phyloP scores from a whole-genome alignment of 2,113 vertebrate genomes.

The Ceyx margarethae region DNA sequence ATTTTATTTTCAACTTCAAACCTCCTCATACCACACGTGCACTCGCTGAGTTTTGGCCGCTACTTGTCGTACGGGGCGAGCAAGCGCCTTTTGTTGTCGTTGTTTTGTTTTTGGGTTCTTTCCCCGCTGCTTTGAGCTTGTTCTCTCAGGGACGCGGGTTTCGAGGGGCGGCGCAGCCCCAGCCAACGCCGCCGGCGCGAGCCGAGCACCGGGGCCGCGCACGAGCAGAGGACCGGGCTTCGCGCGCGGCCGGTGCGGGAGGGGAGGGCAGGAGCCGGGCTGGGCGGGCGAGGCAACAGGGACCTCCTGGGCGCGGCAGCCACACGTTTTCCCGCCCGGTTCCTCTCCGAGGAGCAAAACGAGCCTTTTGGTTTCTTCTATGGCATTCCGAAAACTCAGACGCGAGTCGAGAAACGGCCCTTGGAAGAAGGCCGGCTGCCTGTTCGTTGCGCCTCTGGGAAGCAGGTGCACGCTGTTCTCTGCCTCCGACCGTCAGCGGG shows the following conservation, averaged over 20 bases:
- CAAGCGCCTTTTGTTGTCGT: not conserved
- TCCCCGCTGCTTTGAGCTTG: not conserved
- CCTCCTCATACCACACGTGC: not conserved
- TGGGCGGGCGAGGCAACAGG: not conserved
- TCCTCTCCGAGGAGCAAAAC: not conserved
- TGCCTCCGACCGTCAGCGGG: not conserved
- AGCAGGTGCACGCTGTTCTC: constrained; percentile 15
- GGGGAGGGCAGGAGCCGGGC: not conserved
- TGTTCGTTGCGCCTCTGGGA: not conserved
- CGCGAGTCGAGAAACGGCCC: fast-evolving
- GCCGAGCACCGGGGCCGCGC: no score
- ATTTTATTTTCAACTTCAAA: not conserved
- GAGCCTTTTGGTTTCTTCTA: no score
- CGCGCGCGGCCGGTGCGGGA: no score
- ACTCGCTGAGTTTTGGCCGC: not conserved
- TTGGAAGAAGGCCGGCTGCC: fast-evolving
- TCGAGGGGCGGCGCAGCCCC: not conserved
- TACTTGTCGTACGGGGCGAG: not conserved
- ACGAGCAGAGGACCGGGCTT: no score
- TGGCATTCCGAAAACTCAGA: not conserved
- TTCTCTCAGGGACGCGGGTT: not conserved
- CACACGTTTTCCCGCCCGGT: not conserved
- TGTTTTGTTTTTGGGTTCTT: no score
- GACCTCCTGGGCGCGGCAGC: not conserved
- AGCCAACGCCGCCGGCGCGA: not conserved